These are phyloP conservation scores for Uromys caudimaculatus DNA, from an alignment of 2,797 vertebrate species.

Conservation along the genomic window DNA sequence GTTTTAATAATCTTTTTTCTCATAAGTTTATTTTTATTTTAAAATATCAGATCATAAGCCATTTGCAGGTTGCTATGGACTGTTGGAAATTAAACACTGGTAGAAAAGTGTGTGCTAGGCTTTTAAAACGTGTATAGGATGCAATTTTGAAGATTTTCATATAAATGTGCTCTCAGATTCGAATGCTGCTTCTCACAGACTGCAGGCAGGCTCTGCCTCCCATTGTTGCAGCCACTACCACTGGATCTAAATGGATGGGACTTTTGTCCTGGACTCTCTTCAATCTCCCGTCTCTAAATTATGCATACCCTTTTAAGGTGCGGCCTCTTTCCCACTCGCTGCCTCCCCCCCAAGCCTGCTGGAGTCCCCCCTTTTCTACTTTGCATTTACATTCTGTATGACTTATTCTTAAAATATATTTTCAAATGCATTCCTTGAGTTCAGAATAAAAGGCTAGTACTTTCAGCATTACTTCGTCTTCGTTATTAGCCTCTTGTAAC, in stretches of 20 bases:
- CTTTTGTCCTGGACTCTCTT: constrained; percentile 66
- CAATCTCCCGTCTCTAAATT: constrained; percentile 66
- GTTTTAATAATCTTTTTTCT: constrained; percentile 46
- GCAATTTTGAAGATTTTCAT: constrained; percentile 62
- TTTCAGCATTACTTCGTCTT: constrained; percentile 70
- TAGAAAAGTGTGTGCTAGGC: background rate
- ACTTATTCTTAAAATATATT: constrained; percentile 74
- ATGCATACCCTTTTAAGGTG: constrained; percentile 57
- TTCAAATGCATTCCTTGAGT: constrained; percentile 75
- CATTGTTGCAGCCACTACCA: constrained; percentile 32
- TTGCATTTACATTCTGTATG: constrained; percentile 70
- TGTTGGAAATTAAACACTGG: constrained; percentile 41
- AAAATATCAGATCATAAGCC: constrained; percentile 13
- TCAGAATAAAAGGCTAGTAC: constrained; percentile 72
- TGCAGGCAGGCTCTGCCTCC: constrained; percentile 33
- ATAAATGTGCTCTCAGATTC: constrained; percentile 50
- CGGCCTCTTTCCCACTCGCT: background rate
- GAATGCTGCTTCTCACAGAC: constrained; percentile 43
- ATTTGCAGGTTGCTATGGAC: constrained; percentile 8
- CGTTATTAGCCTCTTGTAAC: constrained; percentile 63
- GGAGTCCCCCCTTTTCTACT: constrained; percentile 55
- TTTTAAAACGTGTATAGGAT: constrained; percentile 38
- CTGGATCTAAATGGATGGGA: constrained; percentile 50
- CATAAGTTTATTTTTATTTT: background rate
- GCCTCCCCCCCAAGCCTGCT: background rate